Conservation (phyloP, 1,140 invertebrate genomes). For the Colletes gigas region DNA sequence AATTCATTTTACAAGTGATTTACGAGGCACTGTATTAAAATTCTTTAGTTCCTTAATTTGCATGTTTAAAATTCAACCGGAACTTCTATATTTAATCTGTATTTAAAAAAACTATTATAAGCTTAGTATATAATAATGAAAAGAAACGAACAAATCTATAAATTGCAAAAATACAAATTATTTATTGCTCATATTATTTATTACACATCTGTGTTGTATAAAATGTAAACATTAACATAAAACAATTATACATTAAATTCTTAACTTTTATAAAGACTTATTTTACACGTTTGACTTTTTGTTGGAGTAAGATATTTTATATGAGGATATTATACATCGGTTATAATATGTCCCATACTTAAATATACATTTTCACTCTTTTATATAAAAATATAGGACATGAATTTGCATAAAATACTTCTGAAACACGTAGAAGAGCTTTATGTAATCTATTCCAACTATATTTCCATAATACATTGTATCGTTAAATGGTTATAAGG, state of each 20-base stretch:
- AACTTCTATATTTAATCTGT: neutral
- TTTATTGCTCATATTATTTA: conserved; percentile 9
- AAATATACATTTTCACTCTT: neutral
- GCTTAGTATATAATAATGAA: neutral
- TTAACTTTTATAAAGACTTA: neutral
- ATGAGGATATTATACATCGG: neutral
- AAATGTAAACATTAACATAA: conserved; percentile 30
- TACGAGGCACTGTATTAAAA: conserved; percentile 53
- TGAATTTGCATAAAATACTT: neutral
- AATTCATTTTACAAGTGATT: conserved; percentile 13
- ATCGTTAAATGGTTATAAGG: neutral
- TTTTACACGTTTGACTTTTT: neutral
- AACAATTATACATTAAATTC: conserved; percentile 3
- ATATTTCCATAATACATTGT: neutral
- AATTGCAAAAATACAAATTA: conserved; percentile 29
- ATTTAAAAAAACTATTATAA: neutral
- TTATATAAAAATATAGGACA: neutral
- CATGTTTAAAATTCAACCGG: conserved; percentile 39
- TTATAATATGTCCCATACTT: neutral
- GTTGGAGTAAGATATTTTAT: conserved; percentile 1
- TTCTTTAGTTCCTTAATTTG: conserved; percentile 30
- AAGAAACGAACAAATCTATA: neutral
- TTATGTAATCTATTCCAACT: neutral
- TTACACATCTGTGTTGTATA: conserved; percentile 22
- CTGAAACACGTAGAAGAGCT: neutral